Percentiles rank a stretch among this genome's conserved stretches.
Evolutionary conservation across 2,797 vertebrate species (phyloP).

Genomic region (Potorous gilbertii): DNA sequence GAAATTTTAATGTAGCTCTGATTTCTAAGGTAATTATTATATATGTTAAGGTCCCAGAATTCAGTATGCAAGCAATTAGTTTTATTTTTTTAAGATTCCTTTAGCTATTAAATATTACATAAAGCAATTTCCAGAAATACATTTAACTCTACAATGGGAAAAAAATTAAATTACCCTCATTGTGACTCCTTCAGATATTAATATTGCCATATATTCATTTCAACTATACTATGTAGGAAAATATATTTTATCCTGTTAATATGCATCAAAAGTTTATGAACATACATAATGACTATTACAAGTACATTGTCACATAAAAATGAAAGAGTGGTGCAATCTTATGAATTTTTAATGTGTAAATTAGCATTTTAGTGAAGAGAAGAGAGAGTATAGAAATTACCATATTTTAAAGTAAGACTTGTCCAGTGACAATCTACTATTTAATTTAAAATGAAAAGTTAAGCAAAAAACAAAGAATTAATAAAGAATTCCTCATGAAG

Average conservation of each 20-base stretch:
- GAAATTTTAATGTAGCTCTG: background rate
- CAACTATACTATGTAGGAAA: background rate
- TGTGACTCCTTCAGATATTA: background rate
- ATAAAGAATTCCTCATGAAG: background rate
- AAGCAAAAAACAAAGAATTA: background rate
- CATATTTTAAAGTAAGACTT: background rate
- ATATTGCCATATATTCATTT: background rate
- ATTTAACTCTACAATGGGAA: too few relatives aligned
- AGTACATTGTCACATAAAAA: background rate
- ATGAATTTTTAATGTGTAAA: background rate
- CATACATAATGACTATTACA: background rate
- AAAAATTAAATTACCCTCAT: background rate
- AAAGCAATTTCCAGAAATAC: background rate
- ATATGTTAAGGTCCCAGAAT: background rate
- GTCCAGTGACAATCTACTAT: background rate
- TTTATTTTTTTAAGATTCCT: background rate
- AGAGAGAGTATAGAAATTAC: rapidly evolving
- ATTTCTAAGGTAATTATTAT: background rate
- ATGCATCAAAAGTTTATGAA: background rate
- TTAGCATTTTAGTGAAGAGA: background rate
- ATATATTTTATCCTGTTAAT: background rate
- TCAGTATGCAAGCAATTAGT: background rate
- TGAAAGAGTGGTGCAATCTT: too few relatives aligned
- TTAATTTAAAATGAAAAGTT: constrained; percentile 14
- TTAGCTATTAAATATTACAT: background rate